A percentile compares a stretch with the other conserved stretches of the same genome.
phyloP scores from a whole-genome alignment of 1,140 invertebrate genomes.

The Danaus plexippus region DNA sequence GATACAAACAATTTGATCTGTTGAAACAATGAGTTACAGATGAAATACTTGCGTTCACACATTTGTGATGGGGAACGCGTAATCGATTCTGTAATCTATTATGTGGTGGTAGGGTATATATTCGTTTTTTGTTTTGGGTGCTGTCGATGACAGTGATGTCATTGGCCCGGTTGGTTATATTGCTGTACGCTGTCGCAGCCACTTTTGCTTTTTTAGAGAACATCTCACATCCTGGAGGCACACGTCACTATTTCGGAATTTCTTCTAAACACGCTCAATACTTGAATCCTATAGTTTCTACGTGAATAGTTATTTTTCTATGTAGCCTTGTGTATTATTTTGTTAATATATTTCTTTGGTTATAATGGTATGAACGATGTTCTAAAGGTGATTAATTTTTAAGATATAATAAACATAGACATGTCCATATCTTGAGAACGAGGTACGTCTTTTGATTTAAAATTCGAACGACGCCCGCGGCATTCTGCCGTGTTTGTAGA shows the following conservation, averaged over 20 bases:
- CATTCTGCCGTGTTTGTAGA: conserved; percentile 2
- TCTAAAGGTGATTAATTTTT: too few relatives aligned
- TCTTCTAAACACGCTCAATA: conserved; percentile 46
- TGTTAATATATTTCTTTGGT: too few relatives aligned
- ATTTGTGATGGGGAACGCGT: conserved; percentile 1
- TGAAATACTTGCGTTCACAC: conserved; percentile 32
- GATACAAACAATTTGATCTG: conserved; percentile 20
- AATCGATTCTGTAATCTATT: conserved; percentile 25
- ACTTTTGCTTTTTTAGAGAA: conserved; percentile 62
- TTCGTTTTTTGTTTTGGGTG: conserved; percentile 16
- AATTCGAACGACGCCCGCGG: conserved; percentile 4
- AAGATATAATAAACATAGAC: background rate
- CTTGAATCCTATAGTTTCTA: too few relatives aligned
- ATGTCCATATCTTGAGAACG: too few relatives aligned
- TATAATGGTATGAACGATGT: too few relatives aligned
- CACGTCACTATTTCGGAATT: conserved; percentile 52
- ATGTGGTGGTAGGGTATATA: conserved; percentile 25
- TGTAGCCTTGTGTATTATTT: too few relatives aligned
- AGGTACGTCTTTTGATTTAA: background rate
- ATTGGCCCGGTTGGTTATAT: conserved; percentile 48
- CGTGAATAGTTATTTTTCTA: too few relatives aligned
- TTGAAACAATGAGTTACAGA: conserved; percentile 25
- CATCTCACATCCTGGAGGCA: conserved; percentile 46
- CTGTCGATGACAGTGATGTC: conserved; percentile 45
- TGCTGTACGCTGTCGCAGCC: conserved; percentile 48